Conservation (phyloP, 2,797 vertebrate genomes). For the Hipposideros larvatus region DNA sequence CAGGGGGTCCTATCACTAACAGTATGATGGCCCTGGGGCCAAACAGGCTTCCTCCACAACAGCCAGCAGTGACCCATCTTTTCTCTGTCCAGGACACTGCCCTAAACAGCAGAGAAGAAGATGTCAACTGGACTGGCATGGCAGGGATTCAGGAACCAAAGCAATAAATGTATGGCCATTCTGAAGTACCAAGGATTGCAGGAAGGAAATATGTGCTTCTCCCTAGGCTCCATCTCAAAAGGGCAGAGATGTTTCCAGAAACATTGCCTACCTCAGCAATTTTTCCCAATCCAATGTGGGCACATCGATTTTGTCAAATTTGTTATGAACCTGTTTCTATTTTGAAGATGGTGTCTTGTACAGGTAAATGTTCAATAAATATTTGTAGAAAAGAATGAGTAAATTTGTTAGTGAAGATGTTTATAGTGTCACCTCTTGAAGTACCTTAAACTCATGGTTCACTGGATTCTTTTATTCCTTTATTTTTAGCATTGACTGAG, state of each 20-base stretch:
- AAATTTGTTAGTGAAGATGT: background rate
- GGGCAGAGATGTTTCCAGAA: slow-evolving; percentile 14
- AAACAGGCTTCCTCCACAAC: background rate
- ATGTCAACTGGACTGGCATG: background rate
- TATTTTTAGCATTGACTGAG: background rate
- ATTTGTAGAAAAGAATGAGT: background rate
- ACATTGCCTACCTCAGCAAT: background rate
- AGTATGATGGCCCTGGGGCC: background rate
- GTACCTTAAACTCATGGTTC: background rate
- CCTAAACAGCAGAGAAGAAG: background rate
- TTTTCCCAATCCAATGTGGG: background rate
- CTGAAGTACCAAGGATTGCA: background rate
- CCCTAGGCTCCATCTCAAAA: background rate
- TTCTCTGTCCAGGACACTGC: background rate
- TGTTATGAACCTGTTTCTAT: background rate
- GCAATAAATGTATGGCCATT: background rate
- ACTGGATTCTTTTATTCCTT: background rate
- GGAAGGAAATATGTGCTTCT: background rate
- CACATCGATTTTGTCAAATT: background rate
- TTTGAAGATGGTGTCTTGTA: background rate
- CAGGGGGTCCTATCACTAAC: background rate
- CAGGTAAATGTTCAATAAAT: background rate
- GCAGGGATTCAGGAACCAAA: background rate
- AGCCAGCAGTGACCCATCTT: background rate
- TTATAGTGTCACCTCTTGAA: background rate